phyloP scores from a whole-genome alignment of 2,797 vertebrate species.

The Hippopotamyrus pictus region DNA sequence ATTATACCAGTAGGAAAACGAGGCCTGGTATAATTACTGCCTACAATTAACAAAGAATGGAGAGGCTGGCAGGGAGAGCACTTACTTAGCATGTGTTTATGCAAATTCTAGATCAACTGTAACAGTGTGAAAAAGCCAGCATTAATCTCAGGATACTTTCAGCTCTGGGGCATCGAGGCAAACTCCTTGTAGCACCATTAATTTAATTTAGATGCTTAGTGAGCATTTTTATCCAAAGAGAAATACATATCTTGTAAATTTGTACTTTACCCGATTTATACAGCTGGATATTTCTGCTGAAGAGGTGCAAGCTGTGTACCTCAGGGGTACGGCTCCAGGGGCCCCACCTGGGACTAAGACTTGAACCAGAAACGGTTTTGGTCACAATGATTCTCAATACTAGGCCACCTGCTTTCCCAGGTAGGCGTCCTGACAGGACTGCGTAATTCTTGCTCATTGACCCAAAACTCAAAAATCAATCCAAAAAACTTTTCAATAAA shows the following conservation, averaged over 20 bases:
- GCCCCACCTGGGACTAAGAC: background rate
- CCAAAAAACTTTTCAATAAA: conserved; percentile 1
- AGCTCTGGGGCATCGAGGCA: background rate
- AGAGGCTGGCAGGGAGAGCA: background rate
- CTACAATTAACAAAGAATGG: conserved; percentile 7
- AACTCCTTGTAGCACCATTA: background rate
- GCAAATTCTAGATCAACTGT: conserved; percentile 4
- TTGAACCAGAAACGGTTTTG: background rate
- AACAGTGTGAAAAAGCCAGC: background rate
- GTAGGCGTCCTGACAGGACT: background rate
- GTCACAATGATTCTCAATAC: background rate
- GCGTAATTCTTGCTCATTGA: background rate
- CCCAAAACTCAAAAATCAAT: background rate
- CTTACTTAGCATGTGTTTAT: conserved; percentile 14
- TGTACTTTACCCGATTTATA: background rate
- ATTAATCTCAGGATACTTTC: background rate
- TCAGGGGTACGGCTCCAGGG: background rate
- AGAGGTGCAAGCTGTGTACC: background rate
- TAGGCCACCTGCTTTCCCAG: background rate
- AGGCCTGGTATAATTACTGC: conserved; percentile 6
- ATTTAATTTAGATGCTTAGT: conserved; percentile 16
- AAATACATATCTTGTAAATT: background rate
- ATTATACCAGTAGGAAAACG: background rate
- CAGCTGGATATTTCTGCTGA: background rate
- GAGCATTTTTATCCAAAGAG: conserved; percentile 8